Evolutionary conservation across 64 coral and sea anemone species (phyloP), one percentile per base, ranked within the genome.

Genomic region (Exaiptasia diaphana): DNA sequence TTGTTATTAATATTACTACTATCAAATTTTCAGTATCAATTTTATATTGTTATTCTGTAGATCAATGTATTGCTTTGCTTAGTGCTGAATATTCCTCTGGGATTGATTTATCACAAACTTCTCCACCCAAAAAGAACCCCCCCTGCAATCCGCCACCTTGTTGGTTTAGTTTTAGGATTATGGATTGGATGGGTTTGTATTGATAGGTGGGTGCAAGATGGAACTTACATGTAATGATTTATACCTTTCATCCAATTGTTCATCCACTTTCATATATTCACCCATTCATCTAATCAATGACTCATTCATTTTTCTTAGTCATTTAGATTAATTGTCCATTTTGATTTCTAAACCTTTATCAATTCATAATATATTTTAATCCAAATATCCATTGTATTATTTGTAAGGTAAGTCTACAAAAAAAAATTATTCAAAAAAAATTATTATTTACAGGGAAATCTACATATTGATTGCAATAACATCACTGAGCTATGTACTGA

Each of bases 101-200:
- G 83, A 53, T 27, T 33, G 13, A 22, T 86, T 3, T 86, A 86
- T 23, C 71, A 58, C 2, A 65, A 29, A 4, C 4, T 77, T 6
- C 45, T 86, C 4, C 72, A 76, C 28, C 83, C 71, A 1, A 64
- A 23, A 67, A 75, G 31, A 36, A 72, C 67, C 50, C 44, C 83
- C 28, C 57, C 83, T n/a, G 24, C 10, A 15, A 10, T 77, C 34
- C 71, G 83, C 18, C 43, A 73, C 35, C 23, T 67, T 33, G 53
- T 50, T 6, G 57, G 70, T 8, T 5, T 86, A 56, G 12, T 64
- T 2, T 50, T 68, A 69, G 83, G 83, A 11, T 30, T 86, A 1
- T 6, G 58, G 20, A 50, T 86, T 33, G 83, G 71, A 1, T 86
- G 83, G 83, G 27, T 86, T 1, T 86, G 83, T 86, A 46, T 86